phyloP scores from a whole-genome alignment of 2,113 vertebrate species.

The Bufo bufo region DNA sequence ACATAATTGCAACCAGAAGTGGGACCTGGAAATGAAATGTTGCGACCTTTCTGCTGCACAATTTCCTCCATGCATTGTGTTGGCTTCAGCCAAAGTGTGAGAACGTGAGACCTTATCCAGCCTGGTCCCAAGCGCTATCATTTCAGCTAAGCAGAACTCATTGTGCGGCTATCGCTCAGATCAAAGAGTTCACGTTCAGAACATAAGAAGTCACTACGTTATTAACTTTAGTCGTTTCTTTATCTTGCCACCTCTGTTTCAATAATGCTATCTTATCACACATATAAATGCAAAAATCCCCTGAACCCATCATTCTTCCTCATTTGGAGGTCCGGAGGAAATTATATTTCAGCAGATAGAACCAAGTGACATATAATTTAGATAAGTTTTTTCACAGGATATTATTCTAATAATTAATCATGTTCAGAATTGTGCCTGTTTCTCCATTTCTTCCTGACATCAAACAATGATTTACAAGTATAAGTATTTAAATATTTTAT shows the following conservation, averaged over 20 bases:
- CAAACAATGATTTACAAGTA: neutral
- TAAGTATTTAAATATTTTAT: too few species aligned
- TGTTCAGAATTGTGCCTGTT: neutral
- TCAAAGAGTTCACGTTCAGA: conserved; percentile 10
- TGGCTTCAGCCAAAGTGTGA: conserved; percentile 73
- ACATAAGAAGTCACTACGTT: conserved; percentile 8
- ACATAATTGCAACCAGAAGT: conserved; percentile 83
- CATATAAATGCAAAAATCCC: neutral
- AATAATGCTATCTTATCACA: conserved; percentile 39
- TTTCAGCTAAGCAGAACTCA: neutral
- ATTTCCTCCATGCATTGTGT: conserved; percentile 78
- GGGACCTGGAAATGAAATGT: conserved; percentile 81
- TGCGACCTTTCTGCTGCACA: conserved; percentile 77
- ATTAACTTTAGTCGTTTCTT: neutral
- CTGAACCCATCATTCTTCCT: neutral
- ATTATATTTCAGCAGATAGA: neutral
- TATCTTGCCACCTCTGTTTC: neutral
- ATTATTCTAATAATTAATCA: neutral
- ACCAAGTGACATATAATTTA: neutral
- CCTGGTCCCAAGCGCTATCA: neutral
- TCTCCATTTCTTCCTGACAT: neutral
- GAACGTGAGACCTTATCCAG: conserved; percentile 65
- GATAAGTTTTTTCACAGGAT: neutral
- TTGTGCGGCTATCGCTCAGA: conserved; percentile 14
- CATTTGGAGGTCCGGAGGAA: conserved; percentile 15